These are phyloP conservation scores for Nasonia longicornis DNA, from an alignment of 1,140 invertebrate species.

Conservation along the genomic window DNA sequence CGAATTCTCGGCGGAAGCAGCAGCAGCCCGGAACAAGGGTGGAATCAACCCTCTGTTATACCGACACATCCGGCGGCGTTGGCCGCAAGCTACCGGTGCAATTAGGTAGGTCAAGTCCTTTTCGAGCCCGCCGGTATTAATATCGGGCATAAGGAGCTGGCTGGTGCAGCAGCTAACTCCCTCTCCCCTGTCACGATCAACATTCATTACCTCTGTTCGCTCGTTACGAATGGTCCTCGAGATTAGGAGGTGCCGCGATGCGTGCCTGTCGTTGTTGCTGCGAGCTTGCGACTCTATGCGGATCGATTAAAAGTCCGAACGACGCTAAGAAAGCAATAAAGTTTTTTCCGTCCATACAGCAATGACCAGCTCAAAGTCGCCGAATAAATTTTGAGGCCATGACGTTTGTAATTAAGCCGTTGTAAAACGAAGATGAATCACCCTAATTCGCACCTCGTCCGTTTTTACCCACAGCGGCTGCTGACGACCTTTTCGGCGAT, in stretches of 20 bases:
- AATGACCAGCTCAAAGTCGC: not conserved
- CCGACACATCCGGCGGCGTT: not conserved
- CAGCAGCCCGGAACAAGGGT: no score
- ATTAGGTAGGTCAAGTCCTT: slow-evolving; percentile 29
- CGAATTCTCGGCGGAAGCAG: not conserved
- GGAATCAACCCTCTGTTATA: no score
- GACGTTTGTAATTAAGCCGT: slow-evolving; percentile 17
- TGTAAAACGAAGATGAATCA: not conserved
- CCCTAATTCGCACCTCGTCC: not conserved
- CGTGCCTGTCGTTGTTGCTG: no score
- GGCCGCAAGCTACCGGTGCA: slow-evolving; percentile 4
- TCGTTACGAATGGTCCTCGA: slow-evolving; percentile 11
- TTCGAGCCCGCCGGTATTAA: slow-evolving; percentile 27
- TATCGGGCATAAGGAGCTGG: slow-evolving; percentile 6
- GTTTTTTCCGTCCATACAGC: no score
- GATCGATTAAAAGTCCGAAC: no score
- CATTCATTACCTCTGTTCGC: slow-evolving; percentile 30
- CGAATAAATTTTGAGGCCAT: not conserved
- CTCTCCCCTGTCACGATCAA: not conserved
- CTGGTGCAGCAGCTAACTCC: not conserved
- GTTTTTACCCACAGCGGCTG: no score
- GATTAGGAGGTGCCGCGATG: not conserved
- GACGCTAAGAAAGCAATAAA: no score
- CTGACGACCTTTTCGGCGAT: not conserved
- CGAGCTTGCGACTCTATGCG: no score